Base-by-base conservation (phyloP, 1,140 invertebrate species). In the Heterodera schachtii region DNA sequence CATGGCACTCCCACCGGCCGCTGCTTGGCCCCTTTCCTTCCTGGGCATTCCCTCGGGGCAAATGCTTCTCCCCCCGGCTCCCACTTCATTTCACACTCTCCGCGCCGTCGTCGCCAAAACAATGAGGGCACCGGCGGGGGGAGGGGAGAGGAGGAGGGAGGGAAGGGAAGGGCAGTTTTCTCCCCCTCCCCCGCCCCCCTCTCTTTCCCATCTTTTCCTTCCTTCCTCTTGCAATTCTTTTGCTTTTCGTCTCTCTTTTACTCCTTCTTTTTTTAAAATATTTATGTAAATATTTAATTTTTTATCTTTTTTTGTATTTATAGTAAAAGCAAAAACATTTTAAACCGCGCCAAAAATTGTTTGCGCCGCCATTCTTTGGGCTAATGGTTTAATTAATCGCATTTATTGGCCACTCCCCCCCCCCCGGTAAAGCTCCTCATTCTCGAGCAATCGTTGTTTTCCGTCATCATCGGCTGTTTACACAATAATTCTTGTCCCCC, bases 51-150 rank as follows among this genome's bases (percentile, higher is more conserved):
- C 57, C 57, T 60, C 57, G 57, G 57, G 57, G 7, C 57, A 60
- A 60, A 60, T 60, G 57, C 57, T 60, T 60, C 13, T 60, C 57
- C 57, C 13, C 57, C 57, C 6, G 11, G 49, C n/a, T 31, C 69
- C 69, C 69, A 71, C 69, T 71, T 71, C 69, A 71, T 71, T 71
- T 71, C 69, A 46, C 69, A 71, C 69, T 60, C 57, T 60, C 57
- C 57, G 57, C 57, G 57, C 57, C 57, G 19, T 60, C 13, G 57
- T 60, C 13, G 57, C 57, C 57, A 60, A 60, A 60, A 60, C 57
- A 60, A 60, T 60, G 57, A 13, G 11, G 16, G 57, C 57, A 60
- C 11, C 57, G 57, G 57, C 57, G 19, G 57, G 31, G 31, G 1
- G 31, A 31, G 31, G 31, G 31, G 31, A 31, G n/a, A n/a, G 57